Percentiles rank a stretch among this genome's conserved stretches.
Conservation (phyloP, 2,797 vertebrate genomes). For the Pangasius mekongensis region DNA sequence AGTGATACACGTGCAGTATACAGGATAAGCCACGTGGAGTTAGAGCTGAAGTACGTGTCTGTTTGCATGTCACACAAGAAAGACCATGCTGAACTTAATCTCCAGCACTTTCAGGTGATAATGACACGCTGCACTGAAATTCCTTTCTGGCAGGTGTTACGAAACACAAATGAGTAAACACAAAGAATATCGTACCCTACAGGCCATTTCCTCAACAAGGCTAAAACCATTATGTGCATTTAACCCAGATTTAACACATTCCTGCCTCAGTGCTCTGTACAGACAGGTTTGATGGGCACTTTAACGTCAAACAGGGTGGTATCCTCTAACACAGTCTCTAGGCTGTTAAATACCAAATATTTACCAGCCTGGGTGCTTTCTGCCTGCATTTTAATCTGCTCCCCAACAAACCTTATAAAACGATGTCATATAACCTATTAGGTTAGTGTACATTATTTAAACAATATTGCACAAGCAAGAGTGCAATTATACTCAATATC, state of each 20-base stretch:
- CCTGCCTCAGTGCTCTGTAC: conserved; percentile 43
- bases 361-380: background rate
- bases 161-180: conserved; percentile 43
- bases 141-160: conserved; percentile 50
- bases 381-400: background rate
- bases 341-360: background rate
- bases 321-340: background rate
- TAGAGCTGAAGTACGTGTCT: background rate
- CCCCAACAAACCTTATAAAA: background rate
- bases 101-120: conserved; percentile 22
- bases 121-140: conserved; percentile 33
- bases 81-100: conserved; percentile 7
- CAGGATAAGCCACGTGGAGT: background rate
- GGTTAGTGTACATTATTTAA: background rate
- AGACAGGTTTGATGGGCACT: conserved; percentile 50
- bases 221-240: conserved; percentile 57
- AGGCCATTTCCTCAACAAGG: conserved; percentile 46
- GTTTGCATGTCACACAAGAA: background rate
- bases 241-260: conserved; percentile 48
- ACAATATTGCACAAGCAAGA: background rate
- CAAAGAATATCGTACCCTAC: conserved; percentile 44
- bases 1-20: background rate
- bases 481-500: background rate
- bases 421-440: background rate
- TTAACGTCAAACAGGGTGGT: conserved; percentile 3